Conservation (phyloP, 2,888 invertebrate species). For the Stratiomys singularior region DNA sequence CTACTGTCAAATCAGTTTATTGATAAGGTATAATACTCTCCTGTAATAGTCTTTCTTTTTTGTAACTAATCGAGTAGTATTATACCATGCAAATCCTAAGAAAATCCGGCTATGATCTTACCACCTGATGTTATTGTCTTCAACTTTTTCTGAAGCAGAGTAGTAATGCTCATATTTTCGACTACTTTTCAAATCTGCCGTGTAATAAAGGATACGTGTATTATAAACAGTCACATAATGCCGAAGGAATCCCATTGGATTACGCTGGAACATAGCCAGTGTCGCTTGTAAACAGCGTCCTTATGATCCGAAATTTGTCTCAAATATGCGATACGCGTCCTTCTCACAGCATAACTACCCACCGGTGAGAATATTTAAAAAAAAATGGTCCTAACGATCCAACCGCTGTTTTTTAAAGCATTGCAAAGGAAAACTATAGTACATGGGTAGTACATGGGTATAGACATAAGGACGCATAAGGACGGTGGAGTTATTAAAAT, state of each 20-base stretch:
- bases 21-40: background rate
- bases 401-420: no score
- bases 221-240: background rate
- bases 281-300: background rate
- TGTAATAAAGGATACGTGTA: background rate
- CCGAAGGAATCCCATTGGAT: background rate
- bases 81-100: background rate
- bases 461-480: no score
- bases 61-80: background rate
- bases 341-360: no score
- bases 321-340: background rate
- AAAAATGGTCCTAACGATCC: no score
- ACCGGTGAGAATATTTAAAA: no score
- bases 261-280: background rate
- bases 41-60: background rate
- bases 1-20: no score
- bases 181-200: background rate
- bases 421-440: no score
- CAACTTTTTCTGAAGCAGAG: background rate
- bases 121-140: background rate
- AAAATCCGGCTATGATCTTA: background rate
- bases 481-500: no score
- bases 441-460: no score
- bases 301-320: background rate
- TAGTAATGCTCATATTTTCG: background rate